Evolutionary conservation across 2,113 vertebrate species (phyloP), one percentile per base, ranked within the genome.

Genomic region (Oryzias woworae): DNA sequence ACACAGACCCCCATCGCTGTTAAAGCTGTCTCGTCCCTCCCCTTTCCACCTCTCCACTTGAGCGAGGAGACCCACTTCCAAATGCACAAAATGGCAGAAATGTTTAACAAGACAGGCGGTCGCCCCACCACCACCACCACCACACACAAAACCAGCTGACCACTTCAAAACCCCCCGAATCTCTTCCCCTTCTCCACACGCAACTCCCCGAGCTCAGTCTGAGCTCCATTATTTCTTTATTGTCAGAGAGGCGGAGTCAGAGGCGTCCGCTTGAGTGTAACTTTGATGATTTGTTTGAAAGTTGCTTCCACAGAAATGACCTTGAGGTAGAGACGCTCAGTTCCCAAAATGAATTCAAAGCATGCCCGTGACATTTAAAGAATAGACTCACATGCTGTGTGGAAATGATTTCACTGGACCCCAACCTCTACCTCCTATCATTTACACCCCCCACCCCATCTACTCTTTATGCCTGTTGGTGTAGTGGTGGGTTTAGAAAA

Each of bases 51-150:
- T 73, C 78, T 76, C 78, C 78, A 84, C 68, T 87, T 87, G 78
- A 87, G 77, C 48, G 54, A 71, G 80, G 80, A 88, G 81, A 85
- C 87, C 87, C 77, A 77, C 84, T 90, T 85, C 73, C 66, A 83
- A 87, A 81, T 63, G 73, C 86, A 88, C 86, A 91, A 90, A 91
- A 92, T 89, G 88, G 88, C 87, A 88, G 87, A 83, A 92, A 87
- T 84, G 81, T 86, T 89, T 84, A 89, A 87, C 85, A 87, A 81
- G 73, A 70, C 61, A 48, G 57, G 62, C 77, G 41, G 75, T 36
- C 36, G 7, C 36, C 8, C 36, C 31, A 36, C 5, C 31, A 36
- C 31, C 31, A 8, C 31, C 31, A 36, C 31, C 31, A 84, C 72
- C 77, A 59, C 49, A 46, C 60, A 84, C 75, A 72, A 80, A 53